Percentiles rank a stretch among this genome's conserved stretches.
Evolutionary conservation across 1,140 invertebrate genomes (phyloP).

Genomic region (Lepidotrigona ventralis): DNA sequence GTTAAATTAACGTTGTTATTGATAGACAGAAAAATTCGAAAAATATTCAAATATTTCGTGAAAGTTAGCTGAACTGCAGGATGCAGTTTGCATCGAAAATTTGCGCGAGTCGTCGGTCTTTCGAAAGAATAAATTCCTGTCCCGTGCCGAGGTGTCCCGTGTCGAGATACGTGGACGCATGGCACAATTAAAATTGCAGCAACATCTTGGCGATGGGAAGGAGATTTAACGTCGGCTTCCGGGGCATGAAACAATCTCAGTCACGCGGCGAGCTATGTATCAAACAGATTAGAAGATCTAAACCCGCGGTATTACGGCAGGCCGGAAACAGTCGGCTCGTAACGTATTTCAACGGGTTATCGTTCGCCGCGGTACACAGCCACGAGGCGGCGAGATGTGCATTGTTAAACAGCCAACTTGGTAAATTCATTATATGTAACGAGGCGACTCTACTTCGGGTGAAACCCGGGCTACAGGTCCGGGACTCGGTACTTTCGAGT

Average conservation of each 20-base stretch:
- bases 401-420: conserved; percentile 61
- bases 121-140: conserved; percentile 7
- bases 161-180: background rate
- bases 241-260: conserved; percentile 44
- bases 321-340: conserved; percentile 50
- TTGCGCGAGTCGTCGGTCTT: background rate
- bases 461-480: background rate
- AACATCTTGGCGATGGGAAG: conserved; percentile 32
- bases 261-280: conserved; percentile 47
- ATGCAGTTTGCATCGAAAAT: background rate
- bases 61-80: background rate
- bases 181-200: conserved; percentile 46
- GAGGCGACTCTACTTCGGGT: conserved; percentile 48
- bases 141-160: background rate
- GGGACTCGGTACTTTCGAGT: conserved; percentile 17
- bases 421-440: conserved; percentile 59
- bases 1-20: too few species aligned
- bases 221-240: conserved; percentile 43
- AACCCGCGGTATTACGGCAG: conserved; percentile 38
- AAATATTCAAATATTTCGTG: too few species aligned
- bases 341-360: conserved; percentile 65
- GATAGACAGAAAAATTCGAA: too few species aligned
- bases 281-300: conserved; percentile 64
- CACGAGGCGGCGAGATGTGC: conserved; percentile 52
- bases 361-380: conserved; percentile 56